Conservation (phyloP, 2,888 invertebrate genomes). For the Bellardia pandia region DNA sequence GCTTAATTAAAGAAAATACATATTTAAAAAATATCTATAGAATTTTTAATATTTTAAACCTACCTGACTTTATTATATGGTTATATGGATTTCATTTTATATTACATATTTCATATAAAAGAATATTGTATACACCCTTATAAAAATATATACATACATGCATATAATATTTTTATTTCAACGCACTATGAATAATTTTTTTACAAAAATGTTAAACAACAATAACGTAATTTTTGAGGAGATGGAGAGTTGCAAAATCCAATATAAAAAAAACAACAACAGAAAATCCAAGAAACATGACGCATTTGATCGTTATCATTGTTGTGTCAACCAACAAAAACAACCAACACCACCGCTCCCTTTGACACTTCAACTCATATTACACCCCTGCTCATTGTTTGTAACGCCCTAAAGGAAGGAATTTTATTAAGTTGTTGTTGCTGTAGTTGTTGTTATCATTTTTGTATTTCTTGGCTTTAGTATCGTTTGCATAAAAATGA, state of each 20-base stretch:
- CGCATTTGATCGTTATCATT: slow-evolving; percentile 24
- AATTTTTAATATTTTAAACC: no score
- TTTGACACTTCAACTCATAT: not conserved
- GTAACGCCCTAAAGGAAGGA: not conserved
- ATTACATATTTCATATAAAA: not conserved
- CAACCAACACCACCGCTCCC: not conserved
- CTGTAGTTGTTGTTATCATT: not conserved
- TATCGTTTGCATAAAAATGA: slow-evolving; percentile 25
- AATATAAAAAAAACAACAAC: not conserved
- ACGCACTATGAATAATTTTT: slow-evolving; percentile 8
- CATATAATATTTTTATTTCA: not conserved
- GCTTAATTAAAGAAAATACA: no score
- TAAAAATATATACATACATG: no score
- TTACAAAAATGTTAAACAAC: not conserved
- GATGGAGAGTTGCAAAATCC: not conserved
- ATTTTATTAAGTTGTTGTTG: slow-evolving; percentile 29
- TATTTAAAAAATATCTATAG: no score
- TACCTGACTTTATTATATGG: no score
- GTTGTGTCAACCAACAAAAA: not conserved
- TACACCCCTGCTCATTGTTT: not conserved
- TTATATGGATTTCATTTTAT: not conserved
- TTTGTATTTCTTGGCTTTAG: not conserved
- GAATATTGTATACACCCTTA: no score
- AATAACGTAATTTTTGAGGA: not conserved
- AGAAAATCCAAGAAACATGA: slow-evolving; percentile 28